Evolutionary conservation across 1,140 invertebrate genomes (phyloP), one percentile per base, ranked within the genome.

Genomic region (Palaemon carinicauda): DNA sequence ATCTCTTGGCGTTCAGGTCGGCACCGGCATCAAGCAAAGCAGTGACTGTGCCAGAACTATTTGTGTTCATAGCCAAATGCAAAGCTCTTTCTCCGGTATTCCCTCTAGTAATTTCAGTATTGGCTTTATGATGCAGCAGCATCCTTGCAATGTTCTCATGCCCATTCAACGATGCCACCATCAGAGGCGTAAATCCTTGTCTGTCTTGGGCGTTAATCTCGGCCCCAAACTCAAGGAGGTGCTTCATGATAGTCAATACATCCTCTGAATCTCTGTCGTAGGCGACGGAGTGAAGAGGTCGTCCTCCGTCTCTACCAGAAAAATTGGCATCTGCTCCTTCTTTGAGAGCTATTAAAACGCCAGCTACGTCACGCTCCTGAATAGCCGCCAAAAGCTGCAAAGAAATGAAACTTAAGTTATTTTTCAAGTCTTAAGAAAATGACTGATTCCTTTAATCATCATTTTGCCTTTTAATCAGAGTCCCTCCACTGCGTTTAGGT

Each of bases 1-100:
- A 65, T 1, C 54, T 65, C 74, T 51, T 33, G 24, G 79, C 79
- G n/a, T 80, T 80, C 17, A 80, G 17, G 53, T 80, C 79, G 10
- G 56, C 79, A 29, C 79, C 79, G 27, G 53, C 53, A 10, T 80
- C 54, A 10, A 80, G 79, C 29, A 80, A 31, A 12, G 53, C 79
- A 33, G 31, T 80, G n/a, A 80, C 79, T 19, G 54, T 56, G n/a
- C 27, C 24, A 15, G 12, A 53, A 41, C 31, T 50, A 17, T 33
- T 29, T 3, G 54, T 50, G 21, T 65, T 56, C 54, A 80, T 65
- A 31, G 79, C 79, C 54, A 80, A 15, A 56, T 80, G 79, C 24
- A 80, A 31, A n/a, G 79, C 79, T 2, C 27, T 80, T 31, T 56
- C 56, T n/a, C 54, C 54, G 71, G 71, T 27, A 31, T 80, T 56